Evolutionary conservation across 2,113 vertebrate genomes (phyloP).

Genomic region (Sinosuthora webbiana): DNA sequence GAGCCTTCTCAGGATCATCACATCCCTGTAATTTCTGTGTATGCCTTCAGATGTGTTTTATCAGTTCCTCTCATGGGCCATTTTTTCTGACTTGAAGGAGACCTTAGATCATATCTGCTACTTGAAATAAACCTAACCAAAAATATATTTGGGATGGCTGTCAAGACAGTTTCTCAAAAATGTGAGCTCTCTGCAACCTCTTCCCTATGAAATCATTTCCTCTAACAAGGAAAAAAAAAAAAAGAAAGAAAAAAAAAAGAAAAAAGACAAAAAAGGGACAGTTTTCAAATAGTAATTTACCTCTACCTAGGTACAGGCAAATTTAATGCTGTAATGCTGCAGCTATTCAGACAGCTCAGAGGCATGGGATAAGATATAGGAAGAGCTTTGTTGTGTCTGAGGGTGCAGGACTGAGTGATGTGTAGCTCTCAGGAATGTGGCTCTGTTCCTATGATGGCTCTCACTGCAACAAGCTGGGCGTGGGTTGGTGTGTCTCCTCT

Average conservation of each 20-base stretch:
- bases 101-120: neutral
- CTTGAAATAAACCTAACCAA: neutral
- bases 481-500: neutral
- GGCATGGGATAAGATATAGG: neutral
- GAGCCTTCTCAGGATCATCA: neutral
- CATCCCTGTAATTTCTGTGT: neutral
- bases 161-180: neutral
- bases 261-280: neutral
- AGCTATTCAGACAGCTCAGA: neutral
- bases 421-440: rapidly evolving
- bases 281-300: neutral
- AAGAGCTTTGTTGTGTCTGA: neutral
- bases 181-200: neutral
- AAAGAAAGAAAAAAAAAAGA: neutral
- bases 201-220: neutral
- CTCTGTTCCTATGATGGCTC: neutral
- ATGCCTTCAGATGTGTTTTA: neutral
- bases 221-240: neutral
- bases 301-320: neutral
- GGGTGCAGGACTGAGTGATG: neutral
- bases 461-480: neutral
- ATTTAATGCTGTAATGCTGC: neutral
- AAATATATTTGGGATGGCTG: neutral
- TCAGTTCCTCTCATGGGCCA: neutral
- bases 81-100: neutral